Evolutionary conservation across 1,140 invertebrate genomes (phyloP), one percentile per base, ranked within the genome.

Genomic region (Dendrolimus kikuchii): DNA sequence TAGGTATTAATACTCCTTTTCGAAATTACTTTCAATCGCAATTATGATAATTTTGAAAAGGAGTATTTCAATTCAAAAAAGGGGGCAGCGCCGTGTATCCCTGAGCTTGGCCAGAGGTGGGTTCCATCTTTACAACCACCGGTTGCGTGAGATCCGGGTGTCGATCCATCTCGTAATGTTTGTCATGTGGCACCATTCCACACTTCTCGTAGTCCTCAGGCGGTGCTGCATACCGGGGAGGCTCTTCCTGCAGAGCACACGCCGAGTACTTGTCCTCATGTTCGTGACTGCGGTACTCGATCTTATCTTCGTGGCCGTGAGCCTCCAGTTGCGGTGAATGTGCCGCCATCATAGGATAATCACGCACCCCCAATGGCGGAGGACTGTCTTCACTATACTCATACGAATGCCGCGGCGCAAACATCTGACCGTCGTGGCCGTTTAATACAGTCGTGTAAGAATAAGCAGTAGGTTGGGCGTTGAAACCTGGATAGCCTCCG

Each of bases 11-110:
- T 86, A 86, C 83, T 76, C 83, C 78, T 80, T 86, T 84, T 86
- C 83, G 81, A 86, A 86, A 86, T 86, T 86, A 69, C 62, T 66
- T 79, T 56, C 39, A 42, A 43, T 53, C 43, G 46, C 10, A 41
- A 57, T 55, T 72, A 77, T 56, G 83, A 82, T 76, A 87, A 84
- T 86, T 88, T 88, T 81, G 86, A 82, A 85, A 88, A 87, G 75
- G 87, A 88, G 87, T 88, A 87, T 88, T 88, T 92, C 90, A 93
- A 88, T 93, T 92, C 89, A 92, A 89, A 92, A 93, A 93, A 91
- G 92, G 91, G 87, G 92, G 92, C 77, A 93, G 81, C 44, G 92
- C 90, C 5, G 92, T 92, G 65, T 92, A 93, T 48, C 87, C 90
- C 70, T 90, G 92, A 5, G 23, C 23, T 23, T 23, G 23, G 23